Conservation (phyloP, 2,797 vertebrate species). For the Alfaro cultratus region DNA sequence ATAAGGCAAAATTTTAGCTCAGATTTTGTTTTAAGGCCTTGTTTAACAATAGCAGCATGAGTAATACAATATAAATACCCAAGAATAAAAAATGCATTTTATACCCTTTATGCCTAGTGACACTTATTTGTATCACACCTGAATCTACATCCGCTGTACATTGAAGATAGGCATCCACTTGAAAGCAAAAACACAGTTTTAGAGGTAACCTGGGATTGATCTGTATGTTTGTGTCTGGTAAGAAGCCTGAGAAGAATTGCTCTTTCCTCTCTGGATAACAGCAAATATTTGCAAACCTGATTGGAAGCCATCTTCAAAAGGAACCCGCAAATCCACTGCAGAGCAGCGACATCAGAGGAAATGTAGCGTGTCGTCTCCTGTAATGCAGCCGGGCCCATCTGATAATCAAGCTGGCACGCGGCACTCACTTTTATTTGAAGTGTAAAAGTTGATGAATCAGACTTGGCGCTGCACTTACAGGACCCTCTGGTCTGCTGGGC, state of each 20-base stretch:
- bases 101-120: background rate
- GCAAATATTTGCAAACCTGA: slow-evolving; percentile 36
- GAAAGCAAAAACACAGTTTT: background rate
- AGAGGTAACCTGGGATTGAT: background rate
- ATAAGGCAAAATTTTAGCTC: background rate
- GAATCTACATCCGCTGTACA: background rate
- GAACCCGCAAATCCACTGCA: slow-evolving; percentile 19
- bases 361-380: slow-evolving; percentile 59
- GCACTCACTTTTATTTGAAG: slow-evolving; percentile 68
- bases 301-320: slow-evolving; percentile 24
- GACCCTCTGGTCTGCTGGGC: slow-evolving; percentile 35
- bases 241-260: slow-evolving; percentile 14
- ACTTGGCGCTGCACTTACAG: slow-evolving; percentile 61
- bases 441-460: slow-evolving; percentile 76
- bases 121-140: background rate
- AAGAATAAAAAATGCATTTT: background rate
- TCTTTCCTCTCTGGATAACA: slow-evolving; percentile 16
- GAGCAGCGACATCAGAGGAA: slow-evolving; percentile 59
- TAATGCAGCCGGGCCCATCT: slow-evolving; percentile 67
- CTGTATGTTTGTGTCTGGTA: slow-evolving; percentile 2
- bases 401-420: slow-evolving; percentile 73
- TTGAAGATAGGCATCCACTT: background rate
- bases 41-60: background rate
- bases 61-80: background rate
- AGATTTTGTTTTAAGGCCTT: background rate